Conservation (phyloP, 2,888 invertebrate species). For the Eristalis pertinax region DNA sequence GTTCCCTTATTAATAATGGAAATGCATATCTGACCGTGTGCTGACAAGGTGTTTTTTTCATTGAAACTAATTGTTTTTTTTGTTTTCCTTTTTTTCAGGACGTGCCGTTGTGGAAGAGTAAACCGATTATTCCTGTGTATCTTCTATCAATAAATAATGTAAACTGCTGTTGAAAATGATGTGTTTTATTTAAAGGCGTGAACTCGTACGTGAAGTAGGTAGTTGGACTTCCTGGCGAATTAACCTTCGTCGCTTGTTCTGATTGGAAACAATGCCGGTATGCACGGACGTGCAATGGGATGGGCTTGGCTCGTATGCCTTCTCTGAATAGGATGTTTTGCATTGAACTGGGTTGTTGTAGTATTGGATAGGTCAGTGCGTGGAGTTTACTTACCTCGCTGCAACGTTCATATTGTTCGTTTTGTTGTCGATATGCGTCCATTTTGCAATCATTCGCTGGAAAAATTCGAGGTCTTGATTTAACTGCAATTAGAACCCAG, state of each 20-base stretch:
- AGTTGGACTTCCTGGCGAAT: background rate
- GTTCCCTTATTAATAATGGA: constrained; percentile 43
- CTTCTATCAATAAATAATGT: background rate
- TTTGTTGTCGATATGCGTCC: too few relatives aligned
- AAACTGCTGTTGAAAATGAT: background rate
- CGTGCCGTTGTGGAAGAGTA: background rate
- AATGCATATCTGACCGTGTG: background rate
- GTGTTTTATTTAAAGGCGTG: background rate
- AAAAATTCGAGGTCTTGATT: background rate
- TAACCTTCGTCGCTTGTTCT: background rate
- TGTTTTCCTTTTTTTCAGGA: background rate
- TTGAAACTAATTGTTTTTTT: background rate
- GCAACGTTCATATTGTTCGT: too few relatives aligned
- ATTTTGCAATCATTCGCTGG: background rate
- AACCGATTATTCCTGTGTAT: background rate
- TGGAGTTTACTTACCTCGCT: background rate
- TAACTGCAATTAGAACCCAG: too few relatives aligned
- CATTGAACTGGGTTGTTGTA: background rate
- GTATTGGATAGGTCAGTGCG: background rate
- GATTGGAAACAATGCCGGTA: background rate
- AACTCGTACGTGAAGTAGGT: background rate
- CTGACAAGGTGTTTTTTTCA: background rate
- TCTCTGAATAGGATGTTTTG: background rate
- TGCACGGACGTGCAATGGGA: background rate
- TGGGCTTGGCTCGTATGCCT: background rate